Conservation (phyloP, 2,888 invertebrate species). For the Caenorhabditis becei region DNA sequence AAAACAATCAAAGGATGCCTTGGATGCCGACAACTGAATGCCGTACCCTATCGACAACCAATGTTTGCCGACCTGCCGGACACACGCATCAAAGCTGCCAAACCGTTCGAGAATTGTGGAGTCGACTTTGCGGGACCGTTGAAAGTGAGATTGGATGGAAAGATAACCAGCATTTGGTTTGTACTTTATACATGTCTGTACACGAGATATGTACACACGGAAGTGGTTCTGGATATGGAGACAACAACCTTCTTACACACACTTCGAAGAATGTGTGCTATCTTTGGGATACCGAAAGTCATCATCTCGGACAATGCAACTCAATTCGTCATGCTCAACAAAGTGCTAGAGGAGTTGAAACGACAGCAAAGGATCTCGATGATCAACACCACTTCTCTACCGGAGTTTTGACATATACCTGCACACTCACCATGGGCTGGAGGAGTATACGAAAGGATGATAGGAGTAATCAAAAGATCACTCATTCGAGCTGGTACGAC, state of each 20-base stretch:
- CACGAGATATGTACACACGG: slow-evolving; percentile 60
- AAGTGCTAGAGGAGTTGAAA: slow-evolving; percentile 50
- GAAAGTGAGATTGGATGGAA: not conserved
- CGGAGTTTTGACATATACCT: slow-evolving; percentile 82
- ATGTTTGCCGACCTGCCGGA: slow-evolving; percentile 74
- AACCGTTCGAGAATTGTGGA: slow-evolving; percentile 62
- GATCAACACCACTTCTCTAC: not conserved
- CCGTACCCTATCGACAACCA: slow-evolving; percentile 68
- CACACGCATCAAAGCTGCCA: slow-evolving; percentile 24
- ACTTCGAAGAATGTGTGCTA: slow-evolving; percentile 51
- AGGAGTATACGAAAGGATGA: slow-evolving; percentile 83
- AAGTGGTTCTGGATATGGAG: slow-evolving; percentile 29
- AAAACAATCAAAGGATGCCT: slow-evolving; percentile 73
- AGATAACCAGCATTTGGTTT: slow-evolving; percentile 12
- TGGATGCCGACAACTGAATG: slow-evolving; percentile 71
- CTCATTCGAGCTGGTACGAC: slow-evolving; percentile 81
- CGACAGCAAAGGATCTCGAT: not conserved
- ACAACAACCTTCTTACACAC: slow-evolving; percentile 42
- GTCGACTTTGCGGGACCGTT: slow-evolving; percentile 68
- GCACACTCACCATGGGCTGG: slow-evolving; percentile 83
- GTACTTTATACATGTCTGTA: slow-evolving; percentile 54
- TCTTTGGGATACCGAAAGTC: slow-evolving; percentile 30
- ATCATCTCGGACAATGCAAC: slow-evolving; percentile 75
- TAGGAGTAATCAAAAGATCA: slow-evolving; percentile 81
- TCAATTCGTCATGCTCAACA: slow-evolving; percentile 82